Percentiles rank a stretch among this genome's conserved stretches.
Evolutionary conservation across 2,888 invertebrate species (phyloP).

Genomic region (Dynastes maya): DNA sequence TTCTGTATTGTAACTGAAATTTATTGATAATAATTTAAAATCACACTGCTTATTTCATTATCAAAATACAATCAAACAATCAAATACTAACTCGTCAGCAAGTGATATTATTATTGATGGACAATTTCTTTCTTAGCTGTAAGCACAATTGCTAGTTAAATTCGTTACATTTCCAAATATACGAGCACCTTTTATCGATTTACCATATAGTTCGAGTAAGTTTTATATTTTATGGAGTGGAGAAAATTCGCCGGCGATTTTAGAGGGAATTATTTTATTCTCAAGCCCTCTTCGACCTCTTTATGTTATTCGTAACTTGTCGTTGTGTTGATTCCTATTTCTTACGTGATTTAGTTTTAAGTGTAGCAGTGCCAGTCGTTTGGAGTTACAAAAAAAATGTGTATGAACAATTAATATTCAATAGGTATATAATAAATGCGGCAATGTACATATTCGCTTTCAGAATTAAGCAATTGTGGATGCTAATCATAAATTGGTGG

Average conservation of each 20-base stretch:
- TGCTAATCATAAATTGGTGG: too few relatives aligned
- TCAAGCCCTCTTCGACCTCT: slow-evolving; percentile 7
- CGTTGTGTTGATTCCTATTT: too few relatives aligned
- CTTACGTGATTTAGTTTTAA: too few relatives aligned
- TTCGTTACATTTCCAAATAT: neutral
- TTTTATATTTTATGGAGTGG: neutral
- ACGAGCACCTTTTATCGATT: slow-evolving; percentile 7
- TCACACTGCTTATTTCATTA: neutral
- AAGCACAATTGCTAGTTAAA: neutral
- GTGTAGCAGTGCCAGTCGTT: too few relatives aligned
- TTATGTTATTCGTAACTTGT: neutral
- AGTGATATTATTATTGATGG: neutral
- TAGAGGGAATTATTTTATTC: neutral
- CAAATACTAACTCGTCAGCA: neutral
- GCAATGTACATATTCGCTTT: too few relatives aligned
- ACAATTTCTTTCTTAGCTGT: neutral
- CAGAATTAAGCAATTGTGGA: too few relatives aligned
- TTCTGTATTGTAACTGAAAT: too few relatives aligned
- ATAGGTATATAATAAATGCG: too few relatives aligned
- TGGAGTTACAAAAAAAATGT: neutral
- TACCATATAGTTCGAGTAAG: slow-evolving; percentile 11
- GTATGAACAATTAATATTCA: neutral
- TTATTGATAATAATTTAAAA: too few relatives aligned
- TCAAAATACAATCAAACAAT: neutral
- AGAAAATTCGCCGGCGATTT: neutral